phyloP scores from a whole-genome alignment of 2,113 vertebrate genomes.

The Silurus asotus region DNA sequence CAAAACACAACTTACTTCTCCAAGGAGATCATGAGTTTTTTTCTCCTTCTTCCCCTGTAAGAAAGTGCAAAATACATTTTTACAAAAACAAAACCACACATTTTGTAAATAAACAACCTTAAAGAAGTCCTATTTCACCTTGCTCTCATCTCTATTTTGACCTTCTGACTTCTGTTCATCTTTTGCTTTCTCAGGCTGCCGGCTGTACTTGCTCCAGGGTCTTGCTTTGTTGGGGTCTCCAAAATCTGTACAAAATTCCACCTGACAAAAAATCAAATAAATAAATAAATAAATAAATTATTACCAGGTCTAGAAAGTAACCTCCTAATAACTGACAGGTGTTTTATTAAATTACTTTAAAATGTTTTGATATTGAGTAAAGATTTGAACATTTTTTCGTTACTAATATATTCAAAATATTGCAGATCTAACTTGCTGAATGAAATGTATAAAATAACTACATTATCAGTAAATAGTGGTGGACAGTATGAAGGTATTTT shows the following conservation, averaged over 20 bases:
- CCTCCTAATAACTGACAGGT: neutral
- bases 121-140: constrained; percentile 62
- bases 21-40: constrained; percentile 53
- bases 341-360: neutral
- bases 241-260: constrained; percentile 91
- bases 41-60: constrained; percentile 75
- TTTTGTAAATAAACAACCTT: neutral
- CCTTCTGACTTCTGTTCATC: constrained; percentile 20
- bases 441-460: too few relatives aligned
- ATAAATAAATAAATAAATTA: too few relatives aligned
- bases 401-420: neutral
- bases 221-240: constrained; percentile 87
- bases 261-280: constrained; percentile 67
- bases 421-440: too few relatives aligned
- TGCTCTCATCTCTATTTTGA: constrained; percentile 63
- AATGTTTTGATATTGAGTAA: neutral
- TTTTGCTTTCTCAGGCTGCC: constrained; percentile 53
- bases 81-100: too few relatives aligned
- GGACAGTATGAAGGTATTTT: too few relatives aligned
- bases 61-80: constrained; percentile 18
- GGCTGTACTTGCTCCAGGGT: constrained; percentile 91
- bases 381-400: too few relatives aligned
- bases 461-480: too few relatives aligned
- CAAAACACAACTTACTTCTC: constrained; percentile 73
- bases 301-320: neutral